Conservation (phyloP, 1,140 invertebrate genomes). For the Meloidogyne chitwoodi region DNA sequence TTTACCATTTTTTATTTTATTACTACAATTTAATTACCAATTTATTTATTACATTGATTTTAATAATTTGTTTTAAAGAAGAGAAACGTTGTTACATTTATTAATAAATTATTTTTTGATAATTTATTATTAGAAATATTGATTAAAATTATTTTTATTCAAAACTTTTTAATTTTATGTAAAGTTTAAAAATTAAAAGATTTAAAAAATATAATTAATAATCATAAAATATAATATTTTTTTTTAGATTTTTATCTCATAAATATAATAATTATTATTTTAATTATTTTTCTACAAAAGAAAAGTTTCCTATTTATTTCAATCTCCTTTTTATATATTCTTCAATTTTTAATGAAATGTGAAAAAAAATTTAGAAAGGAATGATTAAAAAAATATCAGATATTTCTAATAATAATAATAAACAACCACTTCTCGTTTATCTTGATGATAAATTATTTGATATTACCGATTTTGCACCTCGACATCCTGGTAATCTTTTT, state of each 20-base stretch:
- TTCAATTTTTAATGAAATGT: background rate
- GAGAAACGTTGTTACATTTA: background rate
- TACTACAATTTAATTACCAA: too few species aligned
- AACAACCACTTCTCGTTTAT: constrained; percentile 49
- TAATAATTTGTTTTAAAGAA: background rate
- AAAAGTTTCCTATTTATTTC: too few species aligned
- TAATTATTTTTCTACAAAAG: too few species aligned
- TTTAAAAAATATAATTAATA: too few species aligned
- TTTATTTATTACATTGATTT: too few species aligned
- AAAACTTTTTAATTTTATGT: too few species aligned
- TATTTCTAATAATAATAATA: background rate
- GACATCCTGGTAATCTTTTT: constrained; percentile 56
- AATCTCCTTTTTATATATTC: background rate
- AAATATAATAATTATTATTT: too few species aligned
- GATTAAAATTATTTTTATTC: too few species aligned
- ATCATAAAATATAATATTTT: too few species aligned
- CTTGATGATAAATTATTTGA: constrained; percentile 60
- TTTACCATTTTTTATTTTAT: background rate
- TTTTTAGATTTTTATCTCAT: too few species aligned
- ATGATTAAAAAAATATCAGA: background rate
- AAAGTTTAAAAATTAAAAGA: too few species aligned
- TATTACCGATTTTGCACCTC: constrained; percentile 59
- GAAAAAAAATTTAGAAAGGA: background rate
- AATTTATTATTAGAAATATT: background rate
- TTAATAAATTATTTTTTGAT: background rate